A percentile compares a stretch with the other conserved stretches of the same genome.
Evolutionary conservation across 2,888 invertebrate genomes (phyloP).

Genomic region (Microctonus hyperodae): DNA sequence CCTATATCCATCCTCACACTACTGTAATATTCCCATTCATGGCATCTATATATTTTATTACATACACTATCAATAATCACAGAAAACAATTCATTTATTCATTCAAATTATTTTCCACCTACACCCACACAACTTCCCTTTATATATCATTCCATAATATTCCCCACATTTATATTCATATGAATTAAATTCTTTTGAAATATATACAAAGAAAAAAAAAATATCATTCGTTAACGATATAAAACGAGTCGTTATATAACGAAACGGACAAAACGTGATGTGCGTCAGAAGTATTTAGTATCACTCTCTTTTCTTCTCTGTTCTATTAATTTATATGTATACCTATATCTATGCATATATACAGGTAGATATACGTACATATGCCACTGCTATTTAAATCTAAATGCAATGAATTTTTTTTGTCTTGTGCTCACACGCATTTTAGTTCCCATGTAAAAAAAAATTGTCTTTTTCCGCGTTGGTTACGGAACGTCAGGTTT

Average conservation of each 20-base stretch:
- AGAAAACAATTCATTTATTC: slow-evolving; percentile 5
- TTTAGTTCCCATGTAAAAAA: slow-evolving; percentile 3
- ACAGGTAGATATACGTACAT: neutral
- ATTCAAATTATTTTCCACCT: neutral
- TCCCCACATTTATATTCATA: neutral
- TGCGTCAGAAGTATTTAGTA: slow-evolving; percentile 11
- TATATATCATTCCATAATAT: neutral
- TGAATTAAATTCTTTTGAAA: neutral
- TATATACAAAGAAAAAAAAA: neutral
- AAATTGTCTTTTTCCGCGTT: slow-evolving; percentile 11
- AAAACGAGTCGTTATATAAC: slow-evolving; percentile 12
- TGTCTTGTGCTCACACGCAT: slow-evolving; percentile 21
- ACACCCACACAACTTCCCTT: neutral
- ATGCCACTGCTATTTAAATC: slow-evolving; percentile 10
- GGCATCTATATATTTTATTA: neutral
- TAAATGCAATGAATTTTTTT: slow-evolving; percentile 11
- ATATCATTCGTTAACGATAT: slow-evolving; percentile 14
- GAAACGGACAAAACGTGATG: slow-evolving; percentile 7
- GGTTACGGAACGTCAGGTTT: slow-evolving; percentile 17
- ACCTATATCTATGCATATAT: neutral
- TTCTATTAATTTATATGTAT: neutral
- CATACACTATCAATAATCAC: neutral
- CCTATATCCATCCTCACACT: neutral
- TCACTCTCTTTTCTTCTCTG: neutral
- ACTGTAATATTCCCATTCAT: slow-evolving; percentile 3